phyloP scores from a whole-genome alignment of 1,140 invertebrate species.

The Drosophila burlai region DNA sequence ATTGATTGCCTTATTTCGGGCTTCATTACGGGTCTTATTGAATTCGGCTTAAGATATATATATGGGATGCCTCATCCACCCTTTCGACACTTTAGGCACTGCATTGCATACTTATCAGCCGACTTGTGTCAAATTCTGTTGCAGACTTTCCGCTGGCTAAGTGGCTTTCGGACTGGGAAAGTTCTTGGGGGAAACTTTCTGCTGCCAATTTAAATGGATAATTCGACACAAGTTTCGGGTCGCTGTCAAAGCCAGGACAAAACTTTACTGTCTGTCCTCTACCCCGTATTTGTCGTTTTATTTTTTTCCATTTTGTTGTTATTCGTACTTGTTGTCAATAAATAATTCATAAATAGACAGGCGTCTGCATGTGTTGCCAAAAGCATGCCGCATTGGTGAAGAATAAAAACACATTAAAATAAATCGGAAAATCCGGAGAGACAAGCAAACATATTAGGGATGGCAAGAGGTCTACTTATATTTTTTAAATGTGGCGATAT shows the following conservation, averaged over 20 bases:
- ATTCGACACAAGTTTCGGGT: constrained; percentile 53
- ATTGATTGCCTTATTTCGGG: constrained; percentile 13
- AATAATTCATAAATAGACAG: constrained; percentile 75
- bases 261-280: constrained; percentile 45
- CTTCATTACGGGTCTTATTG: constrained; percentile 18
- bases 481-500: not conserved
- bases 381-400: constrained; percentile 53
- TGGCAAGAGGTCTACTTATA: not conserved
- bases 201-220: constrained; percentile 39
- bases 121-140: constrained; percentile 18
- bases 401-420: constrained; percentile 73
- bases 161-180: constrained; percentile 31
- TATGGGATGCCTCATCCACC: not conserved
- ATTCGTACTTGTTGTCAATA: constrained; percentile 55
- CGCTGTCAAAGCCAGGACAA: constrained; percentile 56
- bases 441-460: constrained; percentile 22
- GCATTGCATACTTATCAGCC: constrained; percentile 36
- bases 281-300: constrained; percentile 9
- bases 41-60: constrained; percentile 10
- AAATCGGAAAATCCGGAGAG: constrained; percentile 59
- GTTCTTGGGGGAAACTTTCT: constrained; percentile 23
- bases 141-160: constrained; percentile 28
- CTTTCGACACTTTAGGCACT: constrained; percentile 9
- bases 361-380: constrained; percentile 31
- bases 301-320: constrained; percentile 8